A percentile compares a stretch with the other conserved stretches of the same genome.
These are phyloP conservation scores for Ceratosolen fusciceps DNA, from an alignment of 1,140 invertebrate species.

Conservation along the genomic window DNA sequence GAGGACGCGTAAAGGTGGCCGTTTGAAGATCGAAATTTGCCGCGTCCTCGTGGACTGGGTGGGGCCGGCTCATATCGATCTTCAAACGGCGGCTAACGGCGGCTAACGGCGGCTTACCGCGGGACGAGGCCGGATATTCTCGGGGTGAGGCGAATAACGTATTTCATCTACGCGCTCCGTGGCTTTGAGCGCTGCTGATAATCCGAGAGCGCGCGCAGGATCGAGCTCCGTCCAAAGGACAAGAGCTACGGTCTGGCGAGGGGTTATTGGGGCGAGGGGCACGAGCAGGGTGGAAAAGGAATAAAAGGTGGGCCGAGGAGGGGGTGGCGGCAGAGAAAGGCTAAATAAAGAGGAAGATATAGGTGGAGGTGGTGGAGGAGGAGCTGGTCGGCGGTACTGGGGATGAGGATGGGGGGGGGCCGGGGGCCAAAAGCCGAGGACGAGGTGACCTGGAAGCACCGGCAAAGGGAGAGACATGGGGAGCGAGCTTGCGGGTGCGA, in stretches of 20 bases:
- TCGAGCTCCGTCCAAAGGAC: too few relatives aligned
- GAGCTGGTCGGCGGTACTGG: slow-evolving; percentile 41
- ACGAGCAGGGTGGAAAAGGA: slow-evolving; percentile 52
- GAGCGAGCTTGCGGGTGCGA: background rate
- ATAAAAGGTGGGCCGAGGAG: slow-evolving; percentile 39
- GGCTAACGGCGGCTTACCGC: slow-evolving; percentile 34
- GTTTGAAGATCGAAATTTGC: too few relatives aligned
- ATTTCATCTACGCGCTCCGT: slow-evolving; percentile 37
- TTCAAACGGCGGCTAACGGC: too few relatives aligned
- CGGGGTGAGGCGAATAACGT: background rate
- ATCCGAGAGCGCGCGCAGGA: slow-evolving; percentile 54
- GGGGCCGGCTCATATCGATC: too few relatives aligned
- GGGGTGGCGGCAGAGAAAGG: slow-evolving; percentile 11
- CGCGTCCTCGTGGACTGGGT: background rate
- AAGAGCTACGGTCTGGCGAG: too few relatives aligned
- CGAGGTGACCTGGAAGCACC: background rate
- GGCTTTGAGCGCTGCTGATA: slow-evolving; percentile 62
- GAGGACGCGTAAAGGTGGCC: too few relatives aligned
- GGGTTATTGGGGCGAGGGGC: too few relatives aligned
- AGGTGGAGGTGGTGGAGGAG: background rate
- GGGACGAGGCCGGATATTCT: background rate
- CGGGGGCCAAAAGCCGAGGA: slow-evolving; percentile 42
- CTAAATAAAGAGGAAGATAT: slow-evolving; percentile 44
- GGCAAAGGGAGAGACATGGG: background rate
- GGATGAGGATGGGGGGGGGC: too few relatives aligned